phyloP scores from a whole-genome alignment of 1,140 invertebrate genomes.

The Leucophenga varia region DNA sequence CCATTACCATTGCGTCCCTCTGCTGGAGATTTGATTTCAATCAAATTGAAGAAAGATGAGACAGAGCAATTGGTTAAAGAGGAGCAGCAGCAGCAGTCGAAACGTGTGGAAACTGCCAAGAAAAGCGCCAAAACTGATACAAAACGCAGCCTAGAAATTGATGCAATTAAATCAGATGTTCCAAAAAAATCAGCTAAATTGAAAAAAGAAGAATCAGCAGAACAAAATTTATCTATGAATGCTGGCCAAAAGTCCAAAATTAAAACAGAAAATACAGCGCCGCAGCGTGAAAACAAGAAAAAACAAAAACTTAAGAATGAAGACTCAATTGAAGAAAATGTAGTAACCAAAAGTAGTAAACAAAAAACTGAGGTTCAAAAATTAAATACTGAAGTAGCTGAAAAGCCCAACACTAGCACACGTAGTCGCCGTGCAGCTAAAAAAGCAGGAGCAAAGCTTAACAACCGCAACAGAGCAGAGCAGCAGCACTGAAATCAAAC shows the following conservation, averaged over 20 bases:
- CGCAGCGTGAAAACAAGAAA: too few species aligned
- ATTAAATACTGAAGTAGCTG: too few species aligned
- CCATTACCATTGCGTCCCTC: slow-evolving; percentile 65
- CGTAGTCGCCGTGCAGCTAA: too few species aligned
- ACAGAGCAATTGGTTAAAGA: slow-evolving; percentile 27
- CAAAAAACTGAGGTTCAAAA: too few species aligned
- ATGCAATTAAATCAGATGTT: not conserved
- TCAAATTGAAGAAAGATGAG: slow-evolving; percentile 58
- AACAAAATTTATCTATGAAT: too few species aligned
- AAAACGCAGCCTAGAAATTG: slow-evolving; percentile 1
- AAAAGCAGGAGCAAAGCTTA: too few species aligned
- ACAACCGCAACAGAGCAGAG: not conserved
- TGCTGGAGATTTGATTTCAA: slow-evolving; percentile 62
- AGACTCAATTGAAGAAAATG: too few species aligned
- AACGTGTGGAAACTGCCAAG: slow-evolving; percentile 24
- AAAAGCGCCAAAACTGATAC: not conserved
- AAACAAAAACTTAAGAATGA: too few species aligned
- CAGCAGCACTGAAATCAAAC: slow-evolving; percentile 3
- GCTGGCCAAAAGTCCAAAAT: slow-evolving; percentile 9
- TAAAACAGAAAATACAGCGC: slow-evolving; percentile 12
- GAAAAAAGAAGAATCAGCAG: slow-evolving; percentile 16
- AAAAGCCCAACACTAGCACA: too few species aligned
- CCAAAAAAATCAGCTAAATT: slow-evolving; percentile 12
- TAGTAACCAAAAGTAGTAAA: too few species aligned
- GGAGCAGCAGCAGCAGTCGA: slow-evolving; percentile 13